Base-by-base conservation (phyloP, 2,888 invertebrate species). In the Altica lythri region DNA sequence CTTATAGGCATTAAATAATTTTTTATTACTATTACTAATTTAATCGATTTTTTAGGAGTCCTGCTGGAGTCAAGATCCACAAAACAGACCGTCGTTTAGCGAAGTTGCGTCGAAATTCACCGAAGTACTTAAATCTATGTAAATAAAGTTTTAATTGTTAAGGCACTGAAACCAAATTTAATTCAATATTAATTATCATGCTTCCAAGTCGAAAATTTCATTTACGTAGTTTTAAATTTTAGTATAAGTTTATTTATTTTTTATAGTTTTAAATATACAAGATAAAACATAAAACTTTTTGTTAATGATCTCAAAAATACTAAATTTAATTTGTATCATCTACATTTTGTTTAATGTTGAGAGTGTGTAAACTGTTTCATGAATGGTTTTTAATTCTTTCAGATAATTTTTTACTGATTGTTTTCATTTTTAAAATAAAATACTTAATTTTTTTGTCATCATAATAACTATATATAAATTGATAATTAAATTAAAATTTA, bases 51-150 rank as follows among this genome's bases (percentile, higher is more conserved):
- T 64, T 53, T 50, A 67, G 64, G 64, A 65, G 25, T 79, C 79
- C 4, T 88, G 88, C 62, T 86, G 86, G 86, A 81, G 83, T 53
- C 75, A 77, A 10, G 85, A 85, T n/a, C 88, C 87, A 0, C 72
- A 85, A 2, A 85, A 85, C 46, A 77, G 89, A 55, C 88, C 88
- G 0, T 83, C 85, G 5, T 88, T 89, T 72, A 77, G 83, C 1
- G 81, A 84, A 22, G 77, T 88, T 12, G 78, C 78, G 13, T 74
- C 77, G 56, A 78, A 78, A 62, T 73, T 83, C 38, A 77, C 76
- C 48, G 80, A 81, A 64, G 75, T 79, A 55, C 74, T 80, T 42
- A 76, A 76, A 60, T 72, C 72, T 46, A 70, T 77, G 72, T 76
- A 75, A 73, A 69, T 67, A 66, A 47, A 49, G 27, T 17, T 32